Base-by-base conservation (phyloP, 2,113 vertebrate species). In the Brachypodius melanocephalos region DNA sequence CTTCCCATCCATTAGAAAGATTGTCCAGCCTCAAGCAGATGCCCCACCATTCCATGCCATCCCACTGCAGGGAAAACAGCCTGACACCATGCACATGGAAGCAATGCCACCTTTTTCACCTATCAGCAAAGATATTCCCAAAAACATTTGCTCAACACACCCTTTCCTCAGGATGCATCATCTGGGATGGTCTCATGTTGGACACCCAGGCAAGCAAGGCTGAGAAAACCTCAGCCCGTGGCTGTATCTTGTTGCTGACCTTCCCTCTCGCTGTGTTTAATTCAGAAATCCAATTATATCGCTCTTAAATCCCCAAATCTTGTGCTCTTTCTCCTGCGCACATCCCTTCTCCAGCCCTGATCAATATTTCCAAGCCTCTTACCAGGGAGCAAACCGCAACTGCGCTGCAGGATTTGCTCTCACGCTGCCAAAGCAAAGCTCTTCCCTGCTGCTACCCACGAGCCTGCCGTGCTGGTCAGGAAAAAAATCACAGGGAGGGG, bases 201-300 rank as follows among this genome's bases (percentile, higher is more conserved):
- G 31, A 57, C 20, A 29, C 13, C 22, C 36, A 17, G 15, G 48
- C 28, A 31, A 73, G 29, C 28, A 14, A 83, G 55, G 66, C 43
- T 81, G 65, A 89, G 61, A 43, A 87, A 84, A 68, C 36, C 17
- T 4, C 1, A 83, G 58, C 52, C 76, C 14, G 6, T 24, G 34
- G 80, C 57, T 24, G 17, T 25, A 43, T 32, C 52, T 29, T 63
- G n/a, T 31, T 73, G 76, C 55, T 9, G 6, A 79, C 85, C 79
- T 90, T 93, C 79, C 83, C 6, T 0, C 63, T 89, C 5, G 0
- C 89, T 68, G 83, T 72, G 26, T 72, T 90, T 79, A 68, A 91
- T 79, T 91, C 91, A 92, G 74, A 90, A 93, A 95, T 95, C 80
- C 91, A 95, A 95, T 97, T 96, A 95, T 93, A 92, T 32, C 52